Conservation (phyloP, 1,140 invertebrate genomes). For the Rhagoletis pomonella region DNA sequence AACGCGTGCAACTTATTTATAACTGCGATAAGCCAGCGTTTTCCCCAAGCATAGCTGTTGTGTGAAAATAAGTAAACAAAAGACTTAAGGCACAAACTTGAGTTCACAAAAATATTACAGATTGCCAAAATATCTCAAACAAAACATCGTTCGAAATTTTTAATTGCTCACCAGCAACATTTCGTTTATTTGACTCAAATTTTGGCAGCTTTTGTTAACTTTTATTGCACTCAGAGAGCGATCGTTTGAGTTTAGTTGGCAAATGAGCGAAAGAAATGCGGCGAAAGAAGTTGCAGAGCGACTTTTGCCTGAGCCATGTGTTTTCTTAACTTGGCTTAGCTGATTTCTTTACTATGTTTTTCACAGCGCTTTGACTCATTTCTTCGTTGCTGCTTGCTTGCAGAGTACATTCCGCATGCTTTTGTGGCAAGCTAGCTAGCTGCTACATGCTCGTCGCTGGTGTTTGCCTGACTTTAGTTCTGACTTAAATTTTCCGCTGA, state of each 20-base stretch:
- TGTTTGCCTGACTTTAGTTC: conserved; percentile 65
- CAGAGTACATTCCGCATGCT: background rate
- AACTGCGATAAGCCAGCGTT: background rate
- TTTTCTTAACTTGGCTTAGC: background rate
- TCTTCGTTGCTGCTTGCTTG: background rate
- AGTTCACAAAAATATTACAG: background rate
- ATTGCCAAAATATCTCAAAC: background rate
- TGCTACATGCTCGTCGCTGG: background rate
- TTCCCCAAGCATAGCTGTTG: background rate
- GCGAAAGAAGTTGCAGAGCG: background rate
- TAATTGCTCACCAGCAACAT: background rate
- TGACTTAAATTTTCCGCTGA: conserved; percentile 68
- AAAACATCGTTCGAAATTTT: background rate
- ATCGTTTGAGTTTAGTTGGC: background rate
- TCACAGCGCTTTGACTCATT: background rate
- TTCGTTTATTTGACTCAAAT: background rate
- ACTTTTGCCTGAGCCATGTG: background rate
- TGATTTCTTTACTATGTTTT: background rate
- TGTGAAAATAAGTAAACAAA: background rate
- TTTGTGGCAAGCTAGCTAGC: conserved; percentile 6
- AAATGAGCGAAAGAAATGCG: background rate
- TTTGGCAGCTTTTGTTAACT: background rate
- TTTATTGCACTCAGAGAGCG: too few species aligned
- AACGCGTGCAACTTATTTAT: background rate
- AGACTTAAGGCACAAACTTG: conserved; percentile 28